A percentile compares a stretch with the other conserved stretches of the same genome.
Conservation (phyloP, 2,113 vertebrate genomes). For the Alosa alosa region DNA sequence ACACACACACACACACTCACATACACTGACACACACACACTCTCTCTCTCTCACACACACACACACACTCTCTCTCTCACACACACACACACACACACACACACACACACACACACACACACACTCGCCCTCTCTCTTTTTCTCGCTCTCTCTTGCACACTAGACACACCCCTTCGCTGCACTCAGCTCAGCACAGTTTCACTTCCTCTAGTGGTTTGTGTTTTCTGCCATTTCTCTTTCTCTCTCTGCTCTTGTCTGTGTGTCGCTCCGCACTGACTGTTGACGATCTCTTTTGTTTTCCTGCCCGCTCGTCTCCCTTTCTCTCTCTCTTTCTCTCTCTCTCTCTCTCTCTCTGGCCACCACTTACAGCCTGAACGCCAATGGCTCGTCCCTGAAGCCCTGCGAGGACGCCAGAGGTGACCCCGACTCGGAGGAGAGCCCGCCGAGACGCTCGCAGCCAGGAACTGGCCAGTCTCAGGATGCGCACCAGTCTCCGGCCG, state of each 20-base stretch:
- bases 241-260: neutral
- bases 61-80: neutral
- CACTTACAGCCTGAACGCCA: neutral
- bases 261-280: neutral
- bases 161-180: neutral
- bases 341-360: neutral
- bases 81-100: neutral
- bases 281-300: slow-evolving; percentile 33
- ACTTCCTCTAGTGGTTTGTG: slow-evolving; percentile 29
- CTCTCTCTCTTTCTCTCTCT: neutral
- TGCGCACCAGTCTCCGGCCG: neutral
- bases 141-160: neutral
- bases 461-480: slow-evolving; percentile 4
- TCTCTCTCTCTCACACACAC: neutral
- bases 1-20: neutral
- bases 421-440: neutral
- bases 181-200: slow-evolving; percentile 23
- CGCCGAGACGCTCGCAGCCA: neutral
- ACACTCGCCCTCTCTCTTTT: neutral
- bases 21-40: neutral
- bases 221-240: neutral
- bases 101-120: neutral
- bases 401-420: neutral
- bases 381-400: slow-evolving; percentile 4
- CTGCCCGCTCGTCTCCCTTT: neutral